Percentiles rank a stretch among this genome's conserved stretches.
Conservation (phyloP, 2,797 vertebrate genomes). For the Lepilemur ruficaudatus region DNA sequence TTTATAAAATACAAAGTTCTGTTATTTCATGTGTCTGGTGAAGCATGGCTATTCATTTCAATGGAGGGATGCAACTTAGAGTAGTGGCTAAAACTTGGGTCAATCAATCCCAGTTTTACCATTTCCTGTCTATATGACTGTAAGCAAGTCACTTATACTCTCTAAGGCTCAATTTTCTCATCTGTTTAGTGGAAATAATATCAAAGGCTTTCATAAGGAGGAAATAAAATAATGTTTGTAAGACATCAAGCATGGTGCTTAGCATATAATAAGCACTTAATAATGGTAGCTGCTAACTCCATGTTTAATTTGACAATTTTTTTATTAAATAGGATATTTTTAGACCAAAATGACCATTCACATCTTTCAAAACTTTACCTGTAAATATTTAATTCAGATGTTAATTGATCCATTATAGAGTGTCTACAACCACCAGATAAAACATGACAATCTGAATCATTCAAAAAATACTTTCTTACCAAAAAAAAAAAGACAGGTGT, state of each 20-base stretch:
- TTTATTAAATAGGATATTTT: not conserved
- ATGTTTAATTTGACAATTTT: not conserved
- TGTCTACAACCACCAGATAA: not conserved
- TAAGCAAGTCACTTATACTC: not conserved
- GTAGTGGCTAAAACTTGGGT: not conserved
- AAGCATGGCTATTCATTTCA: conserved; percentile 23
- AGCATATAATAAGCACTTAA: not conserved
- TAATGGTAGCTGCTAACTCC: not conserved
- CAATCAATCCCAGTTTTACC: not conserved
- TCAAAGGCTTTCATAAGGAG: not conserved
- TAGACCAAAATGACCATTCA: not conserved
- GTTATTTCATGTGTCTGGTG: conserved; percentile 46
- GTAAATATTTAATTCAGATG: not conserved
- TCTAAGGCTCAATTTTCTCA: not conserved
- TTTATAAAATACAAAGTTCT: conserved; percentile 15
- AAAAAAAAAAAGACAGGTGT: not conserved
- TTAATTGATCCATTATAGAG: not conserved
- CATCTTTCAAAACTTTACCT: not conserved
- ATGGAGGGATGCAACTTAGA: not conserved
- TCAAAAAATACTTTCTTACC: not conserved
- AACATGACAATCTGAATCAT: not conserved
- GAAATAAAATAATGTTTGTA: not conserved
- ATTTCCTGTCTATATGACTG: not conserved
- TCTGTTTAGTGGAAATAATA: not conserved
- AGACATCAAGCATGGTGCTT: not conserved